Conservation (phyloP, 1,140 invertebrate species). For the Cherax quadricarinatus region DNA sequence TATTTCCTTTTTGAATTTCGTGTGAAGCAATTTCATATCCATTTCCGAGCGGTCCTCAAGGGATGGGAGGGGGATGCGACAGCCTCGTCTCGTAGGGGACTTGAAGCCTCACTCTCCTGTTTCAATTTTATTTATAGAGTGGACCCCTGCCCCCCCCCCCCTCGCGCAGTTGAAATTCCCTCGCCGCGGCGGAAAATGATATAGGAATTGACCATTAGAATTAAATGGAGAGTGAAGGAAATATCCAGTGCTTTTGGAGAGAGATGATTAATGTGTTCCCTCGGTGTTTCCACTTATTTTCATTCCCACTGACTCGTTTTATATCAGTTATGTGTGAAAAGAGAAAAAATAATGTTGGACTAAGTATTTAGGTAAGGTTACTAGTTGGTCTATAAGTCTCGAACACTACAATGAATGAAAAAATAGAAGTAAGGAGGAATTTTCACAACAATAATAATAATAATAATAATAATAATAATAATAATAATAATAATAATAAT, state of each 20-base stretch:
- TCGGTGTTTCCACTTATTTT: too few relatives aligned
- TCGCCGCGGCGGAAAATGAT: slow-evolving; percentile 33
- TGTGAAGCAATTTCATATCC: slow-evolving; percentile 44
- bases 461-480: too few relatives aligned
- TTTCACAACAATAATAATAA: too few relatives aligned
- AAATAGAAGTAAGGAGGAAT: too few relatives aligned
- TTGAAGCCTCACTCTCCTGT: background rate
- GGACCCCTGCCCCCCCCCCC: slow-evolving; percentile 4
- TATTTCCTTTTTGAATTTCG: slow-evolving; percentile 36
- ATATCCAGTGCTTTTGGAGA: background rate
- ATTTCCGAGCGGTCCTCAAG: slow-evolving; percentile 33
- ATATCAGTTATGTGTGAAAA: too few relatives aligned
- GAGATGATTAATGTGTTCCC: background rate
- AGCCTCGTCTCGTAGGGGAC: background rate
- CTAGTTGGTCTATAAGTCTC: too few relatives aligned
- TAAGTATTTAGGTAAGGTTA: too few relatives aligned
- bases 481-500: too few relatives aligned
- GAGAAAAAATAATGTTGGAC: too few relatives aligned
- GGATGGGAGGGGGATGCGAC: background rate
- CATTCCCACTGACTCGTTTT: too few relatives aligned
- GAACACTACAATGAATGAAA: too few relatives aligned
- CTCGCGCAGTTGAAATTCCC: slow-evolving; percentile 12
- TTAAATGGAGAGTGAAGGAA: slow-evolving; percentile 7
- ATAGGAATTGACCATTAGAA: slow-evolving; percentile 31
- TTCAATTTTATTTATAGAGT: slow-evolving; percentile 7